Evolutionary conservation across 37 sponge, comb jelly and placozoan species (phyloP), one percentile per base, ranked within the genome.

Genomic region (Amphimedon queenslandica): DNA sequence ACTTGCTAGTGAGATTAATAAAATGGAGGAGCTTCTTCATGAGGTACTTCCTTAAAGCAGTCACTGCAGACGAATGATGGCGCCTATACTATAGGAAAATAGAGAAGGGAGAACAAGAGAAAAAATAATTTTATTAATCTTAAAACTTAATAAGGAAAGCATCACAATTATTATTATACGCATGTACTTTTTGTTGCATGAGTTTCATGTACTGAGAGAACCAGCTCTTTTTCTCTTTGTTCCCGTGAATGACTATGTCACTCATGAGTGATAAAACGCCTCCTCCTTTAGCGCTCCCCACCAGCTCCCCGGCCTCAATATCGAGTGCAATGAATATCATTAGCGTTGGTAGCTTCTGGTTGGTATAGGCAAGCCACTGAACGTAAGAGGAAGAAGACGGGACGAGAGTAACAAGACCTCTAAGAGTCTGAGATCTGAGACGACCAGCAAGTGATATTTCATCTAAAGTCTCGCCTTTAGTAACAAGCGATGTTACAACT

Each of bases 181-280:
- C 33, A 76, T 69, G 1, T 55, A 89, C 90, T 77, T 89, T 89
- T 58, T 89, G 90, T 31, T 84, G 90, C 76, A 76, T 80, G 18
- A 80, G 64, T 70, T 84, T 89, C 33, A 89, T 74, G 77, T 89
- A 89, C 64, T 89, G 84, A 0, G 80, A 47, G 58, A 89, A 89
- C 85, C 85, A 89, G 16, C 39, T 41, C 39, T 56, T 83, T 27
- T 42, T 84, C 33, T 57, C 66, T 20, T 82, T 76, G 37, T 76
- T 78, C 8, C 85, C 90, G n/a, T 55, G 36, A 23, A 89, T 67
- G 31, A 89, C 55, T 18, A 84, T 43, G 55, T 83, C 82, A 36
- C 78, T 64, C 33, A 84, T 65, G 38, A 80, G 39, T 21, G 77
- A 79, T 55, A 89, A 70, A 25, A 89, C 85, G 27, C 80, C 80